phyloP scores from a whole-genome alignment of 2,113 vertebrate genomes.

The Pelmatolapia mariae region DNA sequence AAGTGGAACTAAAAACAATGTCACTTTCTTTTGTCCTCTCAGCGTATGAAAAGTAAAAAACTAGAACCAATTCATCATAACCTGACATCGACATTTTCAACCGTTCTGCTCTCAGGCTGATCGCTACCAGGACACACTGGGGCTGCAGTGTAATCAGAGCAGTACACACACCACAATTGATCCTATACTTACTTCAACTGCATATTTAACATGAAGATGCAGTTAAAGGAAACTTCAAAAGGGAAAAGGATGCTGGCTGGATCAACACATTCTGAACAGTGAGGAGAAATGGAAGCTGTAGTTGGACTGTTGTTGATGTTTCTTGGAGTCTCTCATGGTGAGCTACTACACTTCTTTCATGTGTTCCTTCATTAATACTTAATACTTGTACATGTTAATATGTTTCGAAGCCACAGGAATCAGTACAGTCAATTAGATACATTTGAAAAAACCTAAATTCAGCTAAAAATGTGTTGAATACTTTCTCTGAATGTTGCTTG shows the following conservation, averaged over 20 bases:
- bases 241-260: background rate
- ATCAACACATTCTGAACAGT: background rate
- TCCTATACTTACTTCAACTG: background rate
- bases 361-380: background rate
- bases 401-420: background rate
- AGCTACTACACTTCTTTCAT: background rate
- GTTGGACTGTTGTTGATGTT: background rate
- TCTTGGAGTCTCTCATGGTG: background rate
- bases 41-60: fast-evolving
- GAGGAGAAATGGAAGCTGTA: background rate
- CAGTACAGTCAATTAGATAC: background rate
- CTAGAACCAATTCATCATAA: background rate
- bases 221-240: background rate
- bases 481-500: fast-evolving
- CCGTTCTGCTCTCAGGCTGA: fast-evolving
- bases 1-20: background rate
- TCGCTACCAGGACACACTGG: fast-evolving
- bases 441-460: background rate
- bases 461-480: background rate
- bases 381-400: background rate
- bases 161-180: fast-evolving
- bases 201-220: background rate
- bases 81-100: background rate
- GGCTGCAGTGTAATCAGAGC: fast-evolving
- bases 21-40: background rate